Evolutionary conservation across 1,140 invertebrate species (phyloP), one percentile per base, ranked within the genome.

Genomic region (Ctenoplectra terminalis): DNA sequence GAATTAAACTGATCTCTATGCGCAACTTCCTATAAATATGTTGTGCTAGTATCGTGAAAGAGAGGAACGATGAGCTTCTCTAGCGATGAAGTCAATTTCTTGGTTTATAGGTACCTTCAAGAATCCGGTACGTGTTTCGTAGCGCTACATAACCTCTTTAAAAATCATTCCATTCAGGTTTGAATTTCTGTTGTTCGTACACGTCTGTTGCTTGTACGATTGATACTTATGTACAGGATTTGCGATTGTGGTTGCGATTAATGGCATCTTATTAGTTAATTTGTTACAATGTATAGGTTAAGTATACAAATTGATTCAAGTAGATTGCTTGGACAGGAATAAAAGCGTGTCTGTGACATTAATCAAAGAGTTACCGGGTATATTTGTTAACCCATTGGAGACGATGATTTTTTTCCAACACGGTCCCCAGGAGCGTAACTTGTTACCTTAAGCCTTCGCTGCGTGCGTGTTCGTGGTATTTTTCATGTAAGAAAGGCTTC

Each of bases 31-130:
- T 7, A 64, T 85, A 83, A 87, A 87, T 87, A 85, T 88, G 86
- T 69, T 73, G 72, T 87, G 75, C 34, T 88, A 87, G 73, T 84
- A 52, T 40, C 46, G 61, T 72, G 58, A 84, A 90, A 81, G 81
- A 70, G 60, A 76, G 81, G 64, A 90, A 95, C 88, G 85, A 99
- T 99, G 99, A 99, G 98, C 96, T 99, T 99, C 94, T 98, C 98
- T 87, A 99, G 98, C 94, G 99, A 99, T 94, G 99, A 99, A 96
- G 98, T 99, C 0, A 99, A 99, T 94, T 99, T 99, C 94, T 95
- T 99, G 82, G 98, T 99, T 73, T 99, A 99, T 92, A 95, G 99
- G 90, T 99, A 99, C 94, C 95, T 99, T 52, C 99, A 99, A 94
- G 99, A 99, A 95, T 99, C 98, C 89, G 99, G 98, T 99, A 95